These are phyloP conservation scores for Ramazzottius varieornatus DNA, from an alignment of 2,888 invertebrate genomes.

Conservation along the genomic window DNA sequence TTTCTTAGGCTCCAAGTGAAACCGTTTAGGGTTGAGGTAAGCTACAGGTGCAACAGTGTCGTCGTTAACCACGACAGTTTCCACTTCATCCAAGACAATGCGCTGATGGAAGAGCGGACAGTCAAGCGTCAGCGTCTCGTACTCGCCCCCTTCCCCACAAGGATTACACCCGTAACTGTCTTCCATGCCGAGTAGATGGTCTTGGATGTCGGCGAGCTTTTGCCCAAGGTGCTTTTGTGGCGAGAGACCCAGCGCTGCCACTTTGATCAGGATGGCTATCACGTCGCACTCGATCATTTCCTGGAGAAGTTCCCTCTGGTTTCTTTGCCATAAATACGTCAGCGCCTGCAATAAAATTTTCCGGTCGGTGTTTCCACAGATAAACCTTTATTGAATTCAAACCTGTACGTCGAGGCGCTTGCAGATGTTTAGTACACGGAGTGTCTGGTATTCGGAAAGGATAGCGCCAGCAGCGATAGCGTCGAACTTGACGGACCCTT, in stretches of 20 bases:
- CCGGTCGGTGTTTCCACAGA: no score
- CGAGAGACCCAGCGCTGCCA: conserved; percentile 45
- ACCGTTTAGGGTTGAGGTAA: conserved; percentile 57
- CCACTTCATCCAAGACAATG: conserved; percentile 54
- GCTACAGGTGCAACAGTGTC: conserved; percentile 83
- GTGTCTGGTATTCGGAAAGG: conserved; percentile 87
- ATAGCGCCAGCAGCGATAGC: conserved; percentile 94
- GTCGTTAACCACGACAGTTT: conserved; percentile 54
- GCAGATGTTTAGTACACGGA: conserved; percentile 72
- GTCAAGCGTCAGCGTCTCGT: conserved; percentile 87
- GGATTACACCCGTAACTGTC: conserved; percentile 78
- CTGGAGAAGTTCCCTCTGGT: conserved; percentile 69
- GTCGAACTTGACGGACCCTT: conserved; percentile 48
- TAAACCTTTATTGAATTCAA: no score
- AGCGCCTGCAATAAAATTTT: conserved; percentile 53
- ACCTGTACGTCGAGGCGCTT: neutral
- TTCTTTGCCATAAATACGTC: conserved; percentile 80
- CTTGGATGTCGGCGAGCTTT: conserved; percentile 52
- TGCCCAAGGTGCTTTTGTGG: conserved; percentile 62
- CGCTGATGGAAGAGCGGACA: conserved; percentile 77
- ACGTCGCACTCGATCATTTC: conserved; percentile 86
- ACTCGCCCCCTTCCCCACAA: conserved; percentile 97
- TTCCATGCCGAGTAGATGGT: conserved; percentile 60
- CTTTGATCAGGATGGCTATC: conserved; percentile 85
- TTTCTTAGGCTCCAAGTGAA: conserved; percentile 44